These are phyloP conservation scores for Caenorhabditis latens DNA, from an alignment of 1,140 invertebrate species.

Conservation along the genomic window DNA sequence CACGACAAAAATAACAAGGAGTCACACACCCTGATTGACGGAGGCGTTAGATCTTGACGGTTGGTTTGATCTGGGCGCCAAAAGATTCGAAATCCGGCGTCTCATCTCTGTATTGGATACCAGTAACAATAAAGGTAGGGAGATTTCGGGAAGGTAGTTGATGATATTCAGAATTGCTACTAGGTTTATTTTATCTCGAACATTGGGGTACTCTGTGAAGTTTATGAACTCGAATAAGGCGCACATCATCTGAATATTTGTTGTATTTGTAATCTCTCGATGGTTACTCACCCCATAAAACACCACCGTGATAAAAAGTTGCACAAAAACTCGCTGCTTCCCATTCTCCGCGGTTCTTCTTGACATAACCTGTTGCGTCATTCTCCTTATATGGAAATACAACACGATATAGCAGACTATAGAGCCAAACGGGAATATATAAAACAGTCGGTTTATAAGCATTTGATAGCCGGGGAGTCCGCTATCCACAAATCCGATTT, in stretches of 20 bases:
- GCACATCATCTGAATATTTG: slow-evolving; percentile 2
- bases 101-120: not conserved
- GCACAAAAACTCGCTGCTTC: not conserved
- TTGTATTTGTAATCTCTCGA: not conserved
- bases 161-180: not conserved
- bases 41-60: not conserved
- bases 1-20: too few relatives aligned
- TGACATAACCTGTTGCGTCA: not conserved
- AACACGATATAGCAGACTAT: not conserved
- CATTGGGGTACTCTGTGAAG: too few relatives aligned
- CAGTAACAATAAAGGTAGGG: not conserved
- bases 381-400: not conserved
- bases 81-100: not conserved
- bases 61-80: not conserved
- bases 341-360: not conserved
- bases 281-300: not conserved
- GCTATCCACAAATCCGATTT: not conserved
- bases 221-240: not conserved
- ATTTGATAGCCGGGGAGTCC: not conserved
- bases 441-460: not conserved
- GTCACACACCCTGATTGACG: too few relatives aligned
- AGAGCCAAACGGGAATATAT: not conserved
- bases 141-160: not conserved
- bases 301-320: not conserved
- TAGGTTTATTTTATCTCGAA: not conserved